These are phyloP conservation scores for Gymnoscopelus microlampas DNA, from an alignment of 2,797 vertebrate species.

Conservation along the genomic window DNA sequence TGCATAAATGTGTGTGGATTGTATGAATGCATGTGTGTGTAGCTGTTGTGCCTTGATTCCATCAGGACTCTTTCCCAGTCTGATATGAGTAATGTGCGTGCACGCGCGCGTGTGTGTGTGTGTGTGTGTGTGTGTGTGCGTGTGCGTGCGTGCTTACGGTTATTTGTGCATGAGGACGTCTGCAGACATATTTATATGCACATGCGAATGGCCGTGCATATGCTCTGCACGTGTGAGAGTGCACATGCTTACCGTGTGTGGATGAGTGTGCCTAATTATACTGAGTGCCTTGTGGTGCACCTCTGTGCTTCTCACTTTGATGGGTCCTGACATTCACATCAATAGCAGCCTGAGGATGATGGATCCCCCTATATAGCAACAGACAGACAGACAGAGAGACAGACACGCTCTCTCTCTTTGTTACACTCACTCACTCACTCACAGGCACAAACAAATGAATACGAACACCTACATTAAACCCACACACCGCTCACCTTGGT, in stretches of 20 bases:
- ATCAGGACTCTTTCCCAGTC: constrained; percentile 31
- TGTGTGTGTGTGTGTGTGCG: constrained; percentile 12
- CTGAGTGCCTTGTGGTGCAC: constrained; percentile 77
- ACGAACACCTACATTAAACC: neutral
- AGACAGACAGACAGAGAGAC: constrained; percentile 35
- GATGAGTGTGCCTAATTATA: constrained; percentile 75
- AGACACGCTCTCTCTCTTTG: constrained; percentile 2
- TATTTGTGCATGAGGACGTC: constrained; percentile 6
- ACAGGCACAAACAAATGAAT: neutral
- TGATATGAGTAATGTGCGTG: constrained; percentile 28
- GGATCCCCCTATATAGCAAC: constrained; percentile 67
- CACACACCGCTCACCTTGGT: constrained; percentile 56
- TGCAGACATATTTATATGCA: neutral
- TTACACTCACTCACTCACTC: neutral
- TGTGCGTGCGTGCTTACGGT: constrained; percentile 4
- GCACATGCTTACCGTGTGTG: constrained; percentile 30
- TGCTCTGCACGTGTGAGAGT: constrained; percentile 15
- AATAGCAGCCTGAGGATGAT: constrained; percentile 82
- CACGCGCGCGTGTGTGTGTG: neutral
- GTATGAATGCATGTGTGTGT: too few species aligned
- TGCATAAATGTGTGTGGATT: too few species aligned
- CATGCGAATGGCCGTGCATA: neutral
- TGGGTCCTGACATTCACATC: constrained; percentile 78
- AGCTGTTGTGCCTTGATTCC: too few species aligned
- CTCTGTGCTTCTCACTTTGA: constrained; percentile 68